Evolutionary conservation across 1,140 invertebrate species (phyloP).

Genomic region (Apis mellifera): Amel_HAv3.1 CM009941.2:11950001-11950500

Average conservation of each 20-base stretch:
- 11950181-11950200: neutral
- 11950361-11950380: conserved; percentile 56
- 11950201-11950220: neutral
- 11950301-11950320: conserved; percentile 54
- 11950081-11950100: too few relatives aligned
- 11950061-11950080: too few relatives aligned
- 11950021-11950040: too few relatives aligned
- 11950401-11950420: conserved; percentile 18
- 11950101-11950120: neutral
- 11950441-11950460: conserved; percentile 12
- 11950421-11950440: neutral
- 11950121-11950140: neutral
- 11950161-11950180: neutral
- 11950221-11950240: conserved; percentile 3
- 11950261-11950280: conserved; percentile 37
- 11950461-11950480: neutral
- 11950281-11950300: conserved; percentile 46
- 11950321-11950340: conserved; percentile 24
- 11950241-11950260: conserved; percentile 40
- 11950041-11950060: too few relatives aligned
- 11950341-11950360: conserved; percentile 56
- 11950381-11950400: conserved; percentile 27
- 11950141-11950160: neutral
- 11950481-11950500: neutral
- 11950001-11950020: too few relatives aligned